Conservation (phyloP, 2,113 vertebrate species). For the Amphilophus citrinellus region DNA sequence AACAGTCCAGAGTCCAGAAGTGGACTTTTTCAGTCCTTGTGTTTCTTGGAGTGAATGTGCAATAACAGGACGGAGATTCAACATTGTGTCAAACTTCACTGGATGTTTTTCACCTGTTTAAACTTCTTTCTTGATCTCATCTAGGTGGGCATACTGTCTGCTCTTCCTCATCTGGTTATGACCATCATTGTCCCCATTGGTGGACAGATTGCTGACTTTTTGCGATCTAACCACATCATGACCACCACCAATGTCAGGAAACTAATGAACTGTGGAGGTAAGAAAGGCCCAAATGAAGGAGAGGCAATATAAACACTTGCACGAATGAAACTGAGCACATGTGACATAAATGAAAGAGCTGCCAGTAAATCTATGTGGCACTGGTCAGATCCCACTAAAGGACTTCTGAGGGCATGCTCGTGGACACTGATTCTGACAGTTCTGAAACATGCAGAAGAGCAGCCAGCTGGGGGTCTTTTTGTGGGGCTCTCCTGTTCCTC, state of each 20-base stretch:
- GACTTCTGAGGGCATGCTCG: no score
- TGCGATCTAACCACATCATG: constrained; percentile 88
- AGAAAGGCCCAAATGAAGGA: background rate
- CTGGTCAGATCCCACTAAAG: no score
- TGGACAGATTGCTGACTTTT: constrained; percentile 89
- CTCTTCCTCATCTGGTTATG: constrained; percentile 92
- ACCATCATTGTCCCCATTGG: constrained; percentile 92
- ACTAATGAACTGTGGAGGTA: constrained; percentile 94
- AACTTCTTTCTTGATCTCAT: background rate
- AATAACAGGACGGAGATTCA: background rate
- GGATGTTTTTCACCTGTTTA: background rate
- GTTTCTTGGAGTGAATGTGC: background rate
- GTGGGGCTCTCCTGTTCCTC: no score
- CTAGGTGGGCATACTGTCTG: constrained; percentile 88
- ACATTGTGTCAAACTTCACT: background rate
- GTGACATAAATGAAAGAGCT: background rate
- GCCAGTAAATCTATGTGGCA: no score
- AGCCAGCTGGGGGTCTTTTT: no score
- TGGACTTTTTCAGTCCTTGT: no score
- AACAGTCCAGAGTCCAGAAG: no score
- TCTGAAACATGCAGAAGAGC: no score
- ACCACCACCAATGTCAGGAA: constrained; percentile 92
- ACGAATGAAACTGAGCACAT: background rate
- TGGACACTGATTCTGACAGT: no score
- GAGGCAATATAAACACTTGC: background rate